phyloP scores from a whole-genome alignment of 1,140 invertebrate genomes.

The Drosophila parabipectinata region DNA sequence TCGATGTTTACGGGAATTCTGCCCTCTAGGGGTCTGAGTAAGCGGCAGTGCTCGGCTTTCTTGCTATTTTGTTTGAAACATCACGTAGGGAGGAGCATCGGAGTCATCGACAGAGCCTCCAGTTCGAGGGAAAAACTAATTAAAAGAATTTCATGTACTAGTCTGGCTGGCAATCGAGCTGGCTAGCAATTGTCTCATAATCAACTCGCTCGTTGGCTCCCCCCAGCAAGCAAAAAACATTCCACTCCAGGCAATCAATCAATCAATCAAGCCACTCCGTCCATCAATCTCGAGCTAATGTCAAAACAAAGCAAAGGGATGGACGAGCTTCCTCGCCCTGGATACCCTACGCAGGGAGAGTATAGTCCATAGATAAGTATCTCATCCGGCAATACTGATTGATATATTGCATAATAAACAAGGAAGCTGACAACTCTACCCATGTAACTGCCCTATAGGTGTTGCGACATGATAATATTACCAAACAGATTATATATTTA shows the following conservation, averaged over 20 bases:
- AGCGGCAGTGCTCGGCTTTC: slow-evolving; percentile 19
- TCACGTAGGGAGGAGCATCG: slow-evolving; percentile 33
- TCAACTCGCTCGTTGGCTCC: slow-evolving; percentile 26
- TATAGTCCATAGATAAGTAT: slow-evolving; percentile 43
- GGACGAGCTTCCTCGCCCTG: not conserved
- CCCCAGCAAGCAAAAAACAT: slow-evolving; percentile 29
- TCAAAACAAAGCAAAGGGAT: slow-evolving; percentile 44
- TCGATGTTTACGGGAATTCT: slow-evolving; percentile 17
- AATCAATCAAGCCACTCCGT: slow-evolving; percentile 52
- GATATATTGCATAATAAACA: slow-evolving; percentile 43
- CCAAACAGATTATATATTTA: too few species aligned
- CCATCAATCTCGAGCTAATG: slow-evolving; percentile 54
- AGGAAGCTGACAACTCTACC: not conserved
- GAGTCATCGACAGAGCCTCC: slow-evolving; percentile 5
- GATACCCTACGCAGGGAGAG: slow-evolving; percentile 27
- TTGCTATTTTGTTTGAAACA: slow-evolving; percentile 3
- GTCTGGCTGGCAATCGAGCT: slow-evolving; percentile 4
- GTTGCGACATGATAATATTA: too few species aligned
- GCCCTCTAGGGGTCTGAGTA: slow-evolving; percentile 11
- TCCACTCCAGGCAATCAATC: slow-evolving; percentile 43
- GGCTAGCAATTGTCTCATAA: slow-evolving; percentile 34
- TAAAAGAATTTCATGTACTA: slow-evolving; percentile 44
- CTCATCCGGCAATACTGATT: slow-evolving; percentile 29
- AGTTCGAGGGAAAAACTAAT: slow-evolving; percentile 41
- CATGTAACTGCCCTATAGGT: too few species aligned